Base-by-base conservation (phyloP, 2,888 invertebrate species). In the Tenthredo notha region DNA sequence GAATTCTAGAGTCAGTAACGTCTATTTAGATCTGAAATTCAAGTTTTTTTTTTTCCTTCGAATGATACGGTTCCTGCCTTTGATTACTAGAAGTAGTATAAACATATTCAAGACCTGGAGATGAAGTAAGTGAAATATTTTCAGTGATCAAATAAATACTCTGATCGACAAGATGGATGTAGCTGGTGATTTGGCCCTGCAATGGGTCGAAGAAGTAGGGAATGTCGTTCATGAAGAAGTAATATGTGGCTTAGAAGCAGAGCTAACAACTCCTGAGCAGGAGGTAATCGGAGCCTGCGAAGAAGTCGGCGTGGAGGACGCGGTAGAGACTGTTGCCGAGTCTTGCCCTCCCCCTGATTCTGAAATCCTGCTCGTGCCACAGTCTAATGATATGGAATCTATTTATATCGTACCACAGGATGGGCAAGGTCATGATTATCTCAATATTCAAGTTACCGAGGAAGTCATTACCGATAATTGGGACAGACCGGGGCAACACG, bases 391-490 rank as follows among this genome's bases (percentile, higher is more conserved):
- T 84, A 94, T 94, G 91, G 94, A 94, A 86, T 93, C 94, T 1
- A 92, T 92, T 72, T 94, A 94, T 84, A 94, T 95, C 88, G 94
- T 94, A 67, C 94, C 94, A 74, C 94, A 94, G 86, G 93, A 94
- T 85, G 84, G 86, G 74, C 92, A 92, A 86, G 92, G 92, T 9
- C 93, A 94, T 84, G 94, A 94, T 88, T 94, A 94, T 86, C 88
- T 94, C 1, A 94, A 94, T 88, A 94, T 94, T 91, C 95, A 95
- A 90, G 97, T 97, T 74, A 96, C 97, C 0, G 97, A 97, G 90
- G 97, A 97, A 92, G 96, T 97, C 0, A 96, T 97, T 21, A 96
- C 97, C 0, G 97, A 97, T 90, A 97, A 97, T 89, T 97, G 97
- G 97, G 96, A 96, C 72, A 95, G 96, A 89, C 94, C 95, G 85